Evolutionary conservation across 2,888 invertebrate genomes (phyloP).

Genomic region (Lutraria lutraria): DNA sequence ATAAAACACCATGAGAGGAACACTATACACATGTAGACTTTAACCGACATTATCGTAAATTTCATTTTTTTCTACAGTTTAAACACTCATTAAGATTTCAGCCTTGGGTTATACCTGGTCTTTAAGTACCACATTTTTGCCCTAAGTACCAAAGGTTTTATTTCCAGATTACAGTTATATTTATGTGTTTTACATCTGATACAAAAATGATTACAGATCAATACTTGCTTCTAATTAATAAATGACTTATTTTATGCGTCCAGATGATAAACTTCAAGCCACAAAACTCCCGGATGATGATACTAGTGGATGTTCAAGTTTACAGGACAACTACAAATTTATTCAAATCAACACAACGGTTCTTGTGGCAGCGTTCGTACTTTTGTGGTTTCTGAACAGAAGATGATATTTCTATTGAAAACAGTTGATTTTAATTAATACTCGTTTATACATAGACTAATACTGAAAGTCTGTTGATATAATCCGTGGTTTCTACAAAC

Average conservation of each 20-base stretch:
- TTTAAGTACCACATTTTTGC: no score
- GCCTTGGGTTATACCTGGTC: no score
- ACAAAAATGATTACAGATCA: neutral
- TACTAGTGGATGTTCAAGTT: neutral
- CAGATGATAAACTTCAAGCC: neutral
- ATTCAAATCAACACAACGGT: conserved; percentile 8
- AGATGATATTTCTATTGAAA: conserved; percentile 22
- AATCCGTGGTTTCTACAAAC: neutral
- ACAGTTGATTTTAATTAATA: conserved; percentile 7
- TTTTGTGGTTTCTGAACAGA: conserved; percentile 29
- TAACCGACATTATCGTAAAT: no score
- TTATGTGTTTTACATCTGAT: no score
- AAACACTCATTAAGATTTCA: no score
- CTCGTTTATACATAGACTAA: conserved; percentile 10
- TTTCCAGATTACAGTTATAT: no score
- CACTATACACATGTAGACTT: no score
- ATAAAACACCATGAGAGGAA: no score
- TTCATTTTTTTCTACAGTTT: no score
- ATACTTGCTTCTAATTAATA: neutral
- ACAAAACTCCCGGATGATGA: conserved; percentile 12
- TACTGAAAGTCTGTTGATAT: neutral
- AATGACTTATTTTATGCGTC: no score
- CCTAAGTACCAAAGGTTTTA: no score
- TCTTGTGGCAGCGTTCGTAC: conserved; percentile 27
- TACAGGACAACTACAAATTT: conserved; percentile 1